Percentiles rank a stretch among this genome's conserved stretches.
phyloP scores from a whole-genome alignment of 2,113 vertebrate species.

The Hippocampus comes region DNA sequence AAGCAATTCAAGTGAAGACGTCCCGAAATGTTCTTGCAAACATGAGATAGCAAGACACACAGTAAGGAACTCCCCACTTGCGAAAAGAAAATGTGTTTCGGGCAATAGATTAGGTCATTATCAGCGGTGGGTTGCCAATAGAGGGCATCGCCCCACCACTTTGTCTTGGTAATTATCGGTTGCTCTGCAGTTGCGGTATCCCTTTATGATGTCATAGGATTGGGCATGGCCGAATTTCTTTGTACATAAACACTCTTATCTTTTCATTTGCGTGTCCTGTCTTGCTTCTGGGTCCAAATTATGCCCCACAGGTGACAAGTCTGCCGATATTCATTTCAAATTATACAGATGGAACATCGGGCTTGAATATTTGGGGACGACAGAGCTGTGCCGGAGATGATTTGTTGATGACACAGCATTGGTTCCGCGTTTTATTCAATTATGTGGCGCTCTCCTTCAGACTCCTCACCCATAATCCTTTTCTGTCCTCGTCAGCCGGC shows the following conservation, averaged over 20 bases:
- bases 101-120: too few relatives aligned
- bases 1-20: slow-evolving; percentile 18
- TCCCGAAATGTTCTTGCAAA: neutral
- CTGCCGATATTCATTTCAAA: too few relatives aligned
- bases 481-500: neutral
- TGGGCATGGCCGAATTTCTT: too few relatives aligned
- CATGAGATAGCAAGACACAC: neutral
- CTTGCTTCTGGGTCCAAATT: too few relatives aligned
- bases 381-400: neutral
- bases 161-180: too few relatives aligned
- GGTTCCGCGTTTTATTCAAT: neutral
- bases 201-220: too few relatives aligned
- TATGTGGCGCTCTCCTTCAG: neutral
- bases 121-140: too few relatives aligned
- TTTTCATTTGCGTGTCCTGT: too few relatives aligned
- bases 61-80: neutral
- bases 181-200: too few relatives aligned
- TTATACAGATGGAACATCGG: neutral
- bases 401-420: neutral
- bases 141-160: too few relatives aligned
- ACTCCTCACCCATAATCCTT: neutral
- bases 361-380: neutral
- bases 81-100: neutral
- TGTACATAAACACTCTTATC: too few relatives aligned
- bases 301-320: too few relatives aligned